Percentiles rank a stretch among this genome's conserved stretches.
Conservation (phyloP, 1,140 invertebrate genomes). For the Drosophila willistoni region DNA sequence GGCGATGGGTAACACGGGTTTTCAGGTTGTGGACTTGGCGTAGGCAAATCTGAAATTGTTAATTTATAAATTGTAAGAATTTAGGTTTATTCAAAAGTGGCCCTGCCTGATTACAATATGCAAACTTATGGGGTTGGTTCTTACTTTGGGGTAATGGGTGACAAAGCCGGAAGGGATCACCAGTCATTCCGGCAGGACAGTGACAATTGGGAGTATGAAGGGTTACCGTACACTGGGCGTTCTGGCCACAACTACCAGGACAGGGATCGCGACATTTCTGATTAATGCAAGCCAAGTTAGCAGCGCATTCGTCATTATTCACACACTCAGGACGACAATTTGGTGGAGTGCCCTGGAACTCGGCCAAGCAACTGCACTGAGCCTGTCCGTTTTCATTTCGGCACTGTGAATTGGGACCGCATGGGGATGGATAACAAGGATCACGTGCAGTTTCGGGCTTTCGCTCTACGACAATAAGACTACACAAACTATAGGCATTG, state of each 20-base stretch:
- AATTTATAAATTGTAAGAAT: neutral
- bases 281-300: conserved; percentile 86
- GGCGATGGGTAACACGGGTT: conserved; percentile 85
- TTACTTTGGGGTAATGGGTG: conserved; percentile 83
- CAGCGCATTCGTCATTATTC: conserved; percentile 87
- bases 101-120: conserved; percentile 76
- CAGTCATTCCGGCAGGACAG: conserved; percentile 87
- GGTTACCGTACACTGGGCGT: conserved; percentile 89
- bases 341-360: conserved; percentile 87
- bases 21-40: conserved; percentile 83
- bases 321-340: conserved; percentile 88
- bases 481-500: conserved; percentile 90
- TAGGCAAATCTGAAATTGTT: conserved; percentile 80
- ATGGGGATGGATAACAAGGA: conserved; percentile 90
- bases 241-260: conserved; percentile 89
- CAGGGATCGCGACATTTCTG: conserved; percentile 90
- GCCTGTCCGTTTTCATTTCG: conserved; percentile 85
- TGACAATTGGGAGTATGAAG: conserved; percentile 90
- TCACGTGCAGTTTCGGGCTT: conserved; percentile 64
- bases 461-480: conserved; percentile 85
- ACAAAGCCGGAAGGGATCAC: conserved; percentile 88
- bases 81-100: neutral
- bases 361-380: conserved; percentile 86
- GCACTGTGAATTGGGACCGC: conserved; percentile 90
- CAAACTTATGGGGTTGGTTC: conserved; percentile 81